Percentiles rank a stretch among this genome's conserved stretches.
These are phyloP conservation scores for Acanthosoma haemorrhoidale DNA, from an alignment of 2,888 invertebrate species.

Conservation along the genomic window DNA sequence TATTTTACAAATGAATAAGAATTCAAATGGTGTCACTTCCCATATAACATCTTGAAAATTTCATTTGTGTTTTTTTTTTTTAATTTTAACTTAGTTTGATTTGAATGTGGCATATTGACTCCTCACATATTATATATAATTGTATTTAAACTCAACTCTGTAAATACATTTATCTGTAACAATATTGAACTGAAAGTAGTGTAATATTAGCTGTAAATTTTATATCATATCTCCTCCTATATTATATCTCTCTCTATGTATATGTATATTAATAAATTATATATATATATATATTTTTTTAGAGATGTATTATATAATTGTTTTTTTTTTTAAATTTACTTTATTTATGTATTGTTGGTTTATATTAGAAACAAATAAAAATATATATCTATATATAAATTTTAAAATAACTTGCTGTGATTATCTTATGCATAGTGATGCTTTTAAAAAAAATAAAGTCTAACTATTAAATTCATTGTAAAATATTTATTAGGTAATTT, in stretches of 20 bases:
- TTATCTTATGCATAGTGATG: conserved; percentile 18
- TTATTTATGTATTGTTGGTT: conserved; percentile 16
- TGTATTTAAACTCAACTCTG: conserved; percentile 16
- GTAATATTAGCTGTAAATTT: neutral
- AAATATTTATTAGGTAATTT: neutral
- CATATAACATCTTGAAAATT: neutral
- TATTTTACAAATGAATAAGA: neutral
- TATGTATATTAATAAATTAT: conserved; percentile 13
- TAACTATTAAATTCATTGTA: neutral
- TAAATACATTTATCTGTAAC: conserved; percentile 7
- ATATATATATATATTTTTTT: too few species aligned
- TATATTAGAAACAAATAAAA: neutral
- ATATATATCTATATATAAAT: neutral
- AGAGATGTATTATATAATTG: neutral
- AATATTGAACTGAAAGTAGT: conserved; percentile 7
- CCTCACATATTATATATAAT: neutral
- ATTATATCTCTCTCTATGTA: too few species aligned
- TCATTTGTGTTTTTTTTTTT: neutral
- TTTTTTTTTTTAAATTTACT: neutral
- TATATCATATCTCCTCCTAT: too few species aligned
- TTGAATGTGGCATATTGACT: neutral
- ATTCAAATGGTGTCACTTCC: neutral
- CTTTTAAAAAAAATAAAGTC: conserved; percentile 13
- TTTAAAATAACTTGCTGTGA: conserved; percentile 26
- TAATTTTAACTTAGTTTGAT: neutral